phyloP scores from a whole-genome alignment of 2,113 vertebrate species.

The Siniperca knerii region DNA sequence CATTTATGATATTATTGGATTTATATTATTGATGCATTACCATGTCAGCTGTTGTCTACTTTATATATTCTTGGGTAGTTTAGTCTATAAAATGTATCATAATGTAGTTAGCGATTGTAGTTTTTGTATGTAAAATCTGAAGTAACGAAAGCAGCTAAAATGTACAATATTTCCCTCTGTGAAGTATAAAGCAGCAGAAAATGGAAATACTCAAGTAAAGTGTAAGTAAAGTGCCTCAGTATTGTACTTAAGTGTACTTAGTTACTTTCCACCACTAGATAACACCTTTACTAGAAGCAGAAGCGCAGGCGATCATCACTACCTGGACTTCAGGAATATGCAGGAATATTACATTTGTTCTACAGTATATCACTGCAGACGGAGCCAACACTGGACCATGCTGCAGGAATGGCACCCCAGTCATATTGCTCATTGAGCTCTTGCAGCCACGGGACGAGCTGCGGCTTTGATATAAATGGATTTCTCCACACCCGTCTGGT shows the following conservation, averaged over 20 bases:
- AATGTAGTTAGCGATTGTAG: neutral
- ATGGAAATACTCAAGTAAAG: too few species aligned
- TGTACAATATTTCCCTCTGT: too few species aligned
- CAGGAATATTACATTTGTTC: neutral
- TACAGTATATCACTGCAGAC: slow-evolving; percentile 6
- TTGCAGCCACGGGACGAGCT: slow-evolving; percentile 18
- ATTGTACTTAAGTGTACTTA: neutral
- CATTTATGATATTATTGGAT: neutral
- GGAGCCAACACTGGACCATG: slow-evolving; percentile 3
- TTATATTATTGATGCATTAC: neutral
- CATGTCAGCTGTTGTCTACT: neutral
- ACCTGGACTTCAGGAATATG: neutral
- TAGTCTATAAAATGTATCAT: neutral
- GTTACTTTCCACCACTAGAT: neutral
- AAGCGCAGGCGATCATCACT: neutral
- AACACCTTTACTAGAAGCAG: neutral
- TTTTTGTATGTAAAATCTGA: neutral
- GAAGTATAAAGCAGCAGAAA: too few species aligned
- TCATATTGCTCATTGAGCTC: slow-evolving; percentile 13
- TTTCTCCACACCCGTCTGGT: slow-evolving; percentile 29
- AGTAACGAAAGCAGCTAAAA: too few species aligned
- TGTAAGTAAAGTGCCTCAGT: neutral
- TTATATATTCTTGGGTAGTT: too few species aligned
- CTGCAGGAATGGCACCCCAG: neutral
- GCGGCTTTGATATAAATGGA: slow-evolving; percentile 54